Base-by-base conservation (phyloP, 2,113 vertebrate genomes). In the Bubo blakistoni region DNA sequence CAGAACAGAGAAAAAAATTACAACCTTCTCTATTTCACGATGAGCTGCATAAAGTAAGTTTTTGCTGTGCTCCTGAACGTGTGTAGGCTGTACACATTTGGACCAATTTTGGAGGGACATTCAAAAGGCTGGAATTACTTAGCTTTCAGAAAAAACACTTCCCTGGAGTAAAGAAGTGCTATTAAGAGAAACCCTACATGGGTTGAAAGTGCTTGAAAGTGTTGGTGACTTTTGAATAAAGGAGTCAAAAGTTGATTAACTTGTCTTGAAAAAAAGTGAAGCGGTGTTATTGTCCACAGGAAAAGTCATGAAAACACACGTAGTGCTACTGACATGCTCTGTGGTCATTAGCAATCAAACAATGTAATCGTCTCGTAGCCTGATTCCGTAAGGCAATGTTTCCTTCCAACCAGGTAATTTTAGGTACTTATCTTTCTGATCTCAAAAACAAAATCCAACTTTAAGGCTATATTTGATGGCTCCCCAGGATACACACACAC, bases 351-450 rank as follows among this genome's bases (percentile, higher is more conserved):
- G 52, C 66, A 81, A 36, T 20, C 63, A 51, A 90, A 54, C 4
- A 1, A 18, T 0, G 0, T 3, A 10, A 49, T 21, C 7, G 0
- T 32, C 69, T 74, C 26, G 4, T 11, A 57, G 44, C 44, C 59
- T 44, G 44, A 36, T 24, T 79, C 84, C 54, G 47, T 7, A 52
- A 61, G 14, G 59, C 55, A 77, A 51, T 16, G 69, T 67, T 85
- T 90, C 51, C 71, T 82, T 70, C 55, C 79, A 94, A 2, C 62
- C 57, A 69, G 67, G 89, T 76, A 89, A 70, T 85, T 85, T 70
- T 24, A 90, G 62, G 66, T 65, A 82, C 46, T 94, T 92, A 49
- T 61, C 58, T 54, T 86, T 52, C 78, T 47, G 58, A 63, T 87
- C 52, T 87, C 77, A 79, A 57, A 95, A 87, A 2, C 46, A 77